phyloP scores from a whole-genome alignment of 1,140 invertebrate genomes.

The Caenorhabditis inopinata region DNA sequence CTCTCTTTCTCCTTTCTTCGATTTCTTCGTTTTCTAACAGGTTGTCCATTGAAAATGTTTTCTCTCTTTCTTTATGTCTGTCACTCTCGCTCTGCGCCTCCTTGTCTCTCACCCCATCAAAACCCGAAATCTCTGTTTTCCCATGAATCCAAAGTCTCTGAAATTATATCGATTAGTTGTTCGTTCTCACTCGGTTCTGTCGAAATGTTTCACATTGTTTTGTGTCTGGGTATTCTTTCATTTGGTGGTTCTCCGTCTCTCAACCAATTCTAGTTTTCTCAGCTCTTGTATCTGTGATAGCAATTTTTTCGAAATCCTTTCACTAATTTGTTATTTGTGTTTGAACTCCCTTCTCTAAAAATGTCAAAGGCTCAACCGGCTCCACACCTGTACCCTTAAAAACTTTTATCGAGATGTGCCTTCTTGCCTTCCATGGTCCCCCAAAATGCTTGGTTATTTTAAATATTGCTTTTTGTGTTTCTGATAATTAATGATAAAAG shows the following conservation, averaged over 20 bases:
- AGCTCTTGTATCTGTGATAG: background rate
- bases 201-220: no score
- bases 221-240: background rate
- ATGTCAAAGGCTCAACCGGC: conserved; percentile 14
- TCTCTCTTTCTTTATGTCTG: background rate
- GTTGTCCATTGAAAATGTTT: background rate
- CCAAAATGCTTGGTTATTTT: background rate
- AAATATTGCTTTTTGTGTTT: no score
- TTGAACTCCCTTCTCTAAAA: no score
- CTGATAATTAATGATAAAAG: background rate
- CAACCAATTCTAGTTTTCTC: conserved; percentile 16
- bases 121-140: background rate
- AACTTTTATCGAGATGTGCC: background rate
- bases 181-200: background rate
- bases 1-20: background rate
- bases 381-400: background rate
- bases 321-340: no score
- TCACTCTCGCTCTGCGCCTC: background rate
- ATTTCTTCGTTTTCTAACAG: conserved; percentile 22
- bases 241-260: background rate
- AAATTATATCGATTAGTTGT: no score
- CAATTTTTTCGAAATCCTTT: background rate
- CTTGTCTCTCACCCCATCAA: no score
- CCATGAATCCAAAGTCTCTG: conserved; percentile 6
- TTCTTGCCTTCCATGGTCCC: conserved; percentile 16